Evolutionary conservation across 2,113 vertebrate genomes (phyloP).

Genomic region (Rafetus swinhoei): DNA sequence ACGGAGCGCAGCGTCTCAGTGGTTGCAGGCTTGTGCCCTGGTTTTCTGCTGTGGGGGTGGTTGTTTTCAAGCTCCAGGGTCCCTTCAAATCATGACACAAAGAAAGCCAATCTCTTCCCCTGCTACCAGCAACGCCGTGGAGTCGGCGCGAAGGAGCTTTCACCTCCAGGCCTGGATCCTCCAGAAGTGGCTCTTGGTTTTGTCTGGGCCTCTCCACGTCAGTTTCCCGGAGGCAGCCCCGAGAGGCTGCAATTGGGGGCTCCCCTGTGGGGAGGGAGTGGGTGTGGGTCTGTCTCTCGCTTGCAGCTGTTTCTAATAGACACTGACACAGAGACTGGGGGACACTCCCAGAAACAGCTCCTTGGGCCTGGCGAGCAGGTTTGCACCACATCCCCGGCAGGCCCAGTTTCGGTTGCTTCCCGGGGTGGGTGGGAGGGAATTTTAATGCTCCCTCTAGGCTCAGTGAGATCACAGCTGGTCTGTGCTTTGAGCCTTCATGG

Average conservation of each 20-base stretch:
- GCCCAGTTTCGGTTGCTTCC: too few species aligned
- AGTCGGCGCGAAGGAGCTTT: background rate
- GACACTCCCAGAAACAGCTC: fast-evolving
- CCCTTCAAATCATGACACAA: fast-evolving
- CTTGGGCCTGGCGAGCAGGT: fast-evolving
- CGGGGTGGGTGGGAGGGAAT: background rate
- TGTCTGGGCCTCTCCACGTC: background rate
- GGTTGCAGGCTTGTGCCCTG: fast-evolving
- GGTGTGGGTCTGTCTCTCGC: background rate
- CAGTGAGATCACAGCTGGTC: background rate
- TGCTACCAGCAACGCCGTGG: fast-evolving
- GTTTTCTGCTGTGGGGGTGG: background rate
- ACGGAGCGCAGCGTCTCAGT: too few species aligned
- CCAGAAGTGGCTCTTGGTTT: background rate
- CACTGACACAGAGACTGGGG: background rate
- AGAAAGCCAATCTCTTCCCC: background rate
- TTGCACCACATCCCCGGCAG: background rate
- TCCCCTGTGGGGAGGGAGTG: background rate
- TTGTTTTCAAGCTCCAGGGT: background rate
- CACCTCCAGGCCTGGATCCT: background rate
- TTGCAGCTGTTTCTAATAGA: background rate
- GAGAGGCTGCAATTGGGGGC: background rate
- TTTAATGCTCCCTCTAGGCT: background rate
- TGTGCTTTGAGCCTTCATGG: background rate
- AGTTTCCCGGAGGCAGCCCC: conserved; percentile 27